Percentiles rank a stretch among this genome's conserved stretches.
phyloP scores from a whole-genome alignment of 2,888 invertebrate species.

The Parnassius mnemosyne region DNA sequence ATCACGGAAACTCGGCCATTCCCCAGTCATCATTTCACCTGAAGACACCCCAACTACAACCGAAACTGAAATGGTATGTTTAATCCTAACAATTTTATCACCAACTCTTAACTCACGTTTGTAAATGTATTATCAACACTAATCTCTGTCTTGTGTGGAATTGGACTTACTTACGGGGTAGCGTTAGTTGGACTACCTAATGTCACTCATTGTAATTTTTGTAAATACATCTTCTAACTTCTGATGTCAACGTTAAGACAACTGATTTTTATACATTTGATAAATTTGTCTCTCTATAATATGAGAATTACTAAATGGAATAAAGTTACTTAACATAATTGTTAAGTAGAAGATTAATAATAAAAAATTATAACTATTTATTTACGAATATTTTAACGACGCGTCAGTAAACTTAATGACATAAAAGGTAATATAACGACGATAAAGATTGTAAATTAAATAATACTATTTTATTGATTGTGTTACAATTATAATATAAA shows the following conservation, averaged over 20 bases:
- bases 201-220: constrained; percentile 52
- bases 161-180: constrained; percentile 55
- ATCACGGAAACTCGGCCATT: constrained; percentile 48
- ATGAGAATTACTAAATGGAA: too few species aligned
- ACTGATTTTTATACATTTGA: constrained; percentile 25
- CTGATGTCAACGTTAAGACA: constrained; percentile 58
- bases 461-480: not conserved
- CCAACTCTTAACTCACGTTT: constrained; percentile 35
- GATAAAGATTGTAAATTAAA: not conserved
- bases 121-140: constrained; percentile 40
- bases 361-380: too few species aligned
- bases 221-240: constrained; percentile 59
- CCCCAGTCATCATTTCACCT: constrained; percentile 46
- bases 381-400: too few species aligned
- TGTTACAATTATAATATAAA: too few species aligned
- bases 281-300: too few species aligned
- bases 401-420: too few species aligned
- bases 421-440: too few species aligned
- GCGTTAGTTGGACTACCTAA: constrained; percentile 39
- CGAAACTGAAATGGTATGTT: constrained; percentile 66
- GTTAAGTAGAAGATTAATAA: too few species aligned
- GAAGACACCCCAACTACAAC: constrained; percentile 53
- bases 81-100: not conserved
- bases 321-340: too few species aligned
- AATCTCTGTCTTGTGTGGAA: constrained; percentile 46